Percentiles rank a stretch among this genome's conserved stretches.
Evolutionary conservation across 2,888 invertebrate genomes (phyloP).

Genomic region (Caradrina clavipalpis): DNA sequence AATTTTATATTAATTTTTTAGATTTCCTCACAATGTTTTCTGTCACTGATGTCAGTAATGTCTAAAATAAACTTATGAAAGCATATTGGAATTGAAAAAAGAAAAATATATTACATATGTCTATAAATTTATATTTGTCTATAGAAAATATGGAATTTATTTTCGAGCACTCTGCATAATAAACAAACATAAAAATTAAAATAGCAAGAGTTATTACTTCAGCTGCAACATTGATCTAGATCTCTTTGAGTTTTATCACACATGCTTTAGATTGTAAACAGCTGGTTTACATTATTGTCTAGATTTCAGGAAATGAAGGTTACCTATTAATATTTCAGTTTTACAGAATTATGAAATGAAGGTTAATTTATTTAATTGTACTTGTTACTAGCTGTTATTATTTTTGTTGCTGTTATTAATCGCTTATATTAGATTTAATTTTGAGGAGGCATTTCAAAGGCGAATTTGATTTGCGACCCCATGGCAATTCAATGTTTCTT

Average conservation of each 20-base stretch:
- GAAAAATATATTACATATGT: too few species aligned
- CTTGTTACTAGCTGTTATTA: background rate
- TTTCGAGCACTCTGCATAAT: slow-evolving; percentile 5
- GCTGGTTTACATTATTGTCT: slow-evolving; percentile 20
- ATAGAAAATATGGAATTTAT: background rate
- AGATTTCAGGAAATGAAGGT: background rate
- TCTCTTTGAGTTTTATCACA: background rate
- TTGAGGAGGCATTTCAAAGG: background rate
- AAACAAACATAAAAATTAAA: slow-evolving; percentile 21
- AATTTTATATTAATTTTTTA: too few species aligned
- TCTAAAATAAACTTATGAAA: too few species aligned
- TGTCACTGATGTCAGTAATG: too few species aligned
- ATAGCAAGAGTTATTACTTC: slow-evolving; percentile 27
- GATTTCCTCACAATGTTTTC: too few species aligned
- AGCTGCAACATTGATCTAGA: slow-evolving; percentile 12
- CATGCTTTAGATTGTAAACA: slow-evolving; percentile 23
- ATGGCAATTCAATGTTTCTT: too few species aligned
- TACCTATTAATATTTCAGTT: slow-evolving; percentile 1
- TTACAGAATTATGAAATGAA: background rate
- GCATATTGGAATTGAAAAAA: too few species aligned
- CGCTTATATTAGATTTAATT: background rate
- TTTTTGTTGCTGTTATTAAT: too few species aligned
- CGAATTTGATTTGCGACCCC: too few species aligned
- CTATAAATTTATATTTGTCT: too few species aligned
- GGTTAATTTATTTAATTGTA: background rate